These are phyloP conservation scores for Propithecus perrieri DNA, from an alignment of 2,797 vertebrate genomes.

Conservation along the genomic window DNA sequence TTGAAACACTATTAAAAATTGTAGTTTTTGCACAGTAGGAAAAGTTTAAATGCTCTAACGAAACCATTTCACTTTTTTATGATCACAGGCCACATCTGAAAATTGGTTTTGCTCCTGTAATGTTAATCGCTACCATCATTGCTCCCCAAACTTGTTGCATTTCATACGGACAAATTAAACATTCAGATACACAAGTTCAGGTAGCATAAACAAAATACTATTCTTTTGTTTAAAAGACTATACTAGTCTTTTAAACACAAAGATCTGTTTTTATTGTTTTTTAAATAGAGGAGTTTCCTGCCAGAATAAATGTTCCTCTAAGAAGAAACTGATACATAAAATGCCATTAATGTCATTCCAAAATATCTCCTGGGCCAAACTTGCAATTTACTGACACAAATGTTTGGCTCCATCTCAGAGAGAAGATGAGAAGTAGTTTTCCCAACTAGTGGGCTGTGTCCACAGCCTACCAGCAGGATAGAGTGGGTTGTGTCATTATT, in stretches of 20 bases:
- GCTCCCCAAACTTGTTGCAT: constrained; percentile 21
- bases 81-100: constrained; percentile 11
- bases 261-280: not conserved
- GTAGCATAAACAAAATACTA: not conserved
- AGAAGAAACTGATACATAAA: constrained; percentile 63
- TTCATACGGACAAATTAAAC: constrained; percentile 36
- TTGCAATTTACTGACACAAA: constrained; percentile 58
- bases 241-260: not conserved
- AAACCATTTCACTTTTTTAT: constrained; percentile 64
- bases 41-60: constrained; percentile 66
- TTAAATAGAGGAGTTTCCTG: constrained; percentile 31
- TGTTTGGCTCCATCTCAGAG: not conserved
- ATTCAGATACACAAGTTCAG: not conserved
- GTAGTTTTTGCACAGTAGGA: constrained; percentile 62
- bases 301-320: constrained; percentile 29
- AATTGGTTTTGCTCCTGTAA: constrained; percentile 64
- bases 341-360: not conserved
- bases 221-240: too few relatives aligned
- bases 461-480: not conserved
- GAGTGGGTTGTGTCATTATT: constrained; percentile 4
- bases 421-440: constrained; percentile 24
- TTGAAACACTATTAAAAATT: constrained; percentile 66
- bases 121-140: constrained; percentile 33
- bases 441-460: not conserved
- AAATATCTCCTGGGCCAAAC: constrained; percentile 54